Percentiles rank a stretch among this genome's conserved stretches.
These are phyloP conservation scores for Etia nguti DNA, from an alignment of 2,113 vertebrate species.

Conservation along the genomic window DNA sequence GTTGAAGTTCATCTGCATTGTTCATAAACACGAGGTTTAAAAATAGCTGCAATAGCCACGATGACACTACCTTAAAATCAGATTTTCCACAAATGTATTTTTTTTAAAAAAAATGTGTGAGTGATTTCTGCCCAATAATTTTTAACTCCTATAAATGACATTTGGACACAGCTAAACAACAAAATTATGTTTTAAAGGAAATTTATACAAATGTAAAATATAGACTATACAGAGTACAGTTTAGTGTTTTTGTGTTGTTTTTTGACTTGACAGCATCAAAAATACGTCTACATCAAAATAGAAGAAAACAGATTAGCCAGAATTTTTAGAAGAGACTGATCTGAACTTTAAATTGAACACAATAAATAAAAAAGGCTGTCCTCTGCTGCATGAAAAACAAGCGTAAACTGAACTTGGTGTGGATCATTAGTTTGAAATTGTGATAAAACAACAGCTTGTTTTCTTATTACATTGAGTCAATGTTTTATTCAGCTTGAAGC, in stretches of 20 bases:
- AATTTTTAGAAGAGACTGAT: neutral
- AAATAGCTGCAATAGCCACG: fast-evolving
- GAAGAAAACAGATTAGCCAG: neutral
- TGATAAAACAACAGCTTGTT: fast-evolving
- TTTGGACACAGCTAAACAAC: neutral
- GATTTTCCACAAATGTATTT: neutral
- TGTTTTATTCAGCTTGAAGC: neutral
- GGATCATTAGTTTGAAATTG: neutral
- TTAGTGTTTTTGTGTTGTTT: too few relatives aligned
- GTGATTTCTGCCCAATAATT: neutral
- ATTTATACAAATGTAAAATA: too few relatives aligned
- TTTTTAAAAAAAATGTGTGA: fast-evolving
- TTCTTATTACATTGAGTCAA: neutral
- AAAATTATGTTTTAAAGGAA: neutral
- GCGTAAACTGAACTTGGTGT: fast-evolving
- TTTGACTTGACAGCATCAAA: too few relatives aligned
- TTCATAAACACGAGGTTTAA: neutral
- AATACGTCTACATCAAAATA: neutral
- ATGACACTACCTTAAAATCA: neutral
- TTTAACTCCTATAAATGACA: neutral
- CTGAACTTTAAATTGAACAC: neutral
- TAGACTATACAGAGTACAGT: too few relatives aligned
- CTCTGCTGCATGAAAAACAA: neutral
- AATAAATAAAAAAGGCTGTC: neutral
- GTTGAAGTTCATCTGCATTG: fast-evolving